Conservation (phyloP, 1,140 invertebrate genomes). For the Lepidurus couesii region DNA sequence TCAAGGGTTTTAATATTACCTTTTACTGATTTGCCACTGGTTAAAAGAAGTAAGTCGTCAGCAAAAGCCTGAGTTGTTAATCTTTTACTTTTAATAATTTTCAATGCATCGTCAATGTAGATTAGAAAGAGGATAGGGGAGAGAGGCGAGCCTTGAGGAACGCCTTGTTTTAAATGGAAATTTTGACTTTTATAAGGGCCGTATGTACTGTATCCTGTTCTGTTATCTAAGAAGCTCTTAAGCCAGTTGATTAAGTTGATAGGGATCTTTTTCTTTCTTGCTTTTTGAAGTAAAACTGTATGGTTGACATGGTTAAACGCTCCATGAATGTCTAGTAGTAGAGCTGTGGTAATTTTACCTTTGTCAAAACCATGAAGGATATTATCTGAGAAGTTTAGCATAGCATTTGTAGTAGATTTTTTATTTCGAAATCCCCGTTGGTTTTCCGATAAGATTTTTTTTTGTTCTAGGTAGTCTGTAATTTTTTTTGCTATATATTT, state of each 20-base stretch:
- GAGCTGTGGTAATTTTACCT: background rate
- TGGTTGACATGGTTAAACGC: conserved; percentile 23
- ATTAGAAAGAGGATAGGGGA: background rate
- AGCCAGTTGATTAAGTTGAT: background rate
- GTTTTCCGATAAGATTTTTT: background rate
- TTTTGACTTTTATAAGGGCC: background rate
- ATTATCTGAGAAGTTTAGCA: background rate
- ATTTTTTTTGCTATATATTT: background rate
- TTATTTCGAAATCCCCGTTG: background rate
- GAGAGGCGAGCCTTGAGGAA: conserved; percentile 24
- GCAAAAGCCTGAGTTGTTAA: no score
- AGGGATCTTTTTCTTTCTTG: background rate
- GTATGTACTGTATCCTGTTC: background rate
- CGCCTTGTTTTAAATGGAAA: background rate
- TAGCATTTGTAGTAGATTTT: background rate
- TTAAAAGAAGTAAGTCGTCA: no score
- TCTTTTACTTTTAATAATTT: background rate
- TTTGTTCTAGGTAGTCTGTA: background rate
- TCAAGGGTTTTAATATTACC: no score
- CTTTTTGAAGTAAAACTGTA: background rate
- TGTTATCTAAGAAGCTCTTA: no score
- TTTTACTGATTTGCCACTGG: no score
- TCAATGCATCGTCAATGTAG: background rate
- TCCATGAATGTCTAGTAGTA: conserved; percentile 7
- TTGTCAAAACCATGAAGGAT: background rate